Base-by-base conservation (phyloP, 37 sponge, comb jelly and placozoan species). In the Chondrilla cf. caribensis region DNA sequence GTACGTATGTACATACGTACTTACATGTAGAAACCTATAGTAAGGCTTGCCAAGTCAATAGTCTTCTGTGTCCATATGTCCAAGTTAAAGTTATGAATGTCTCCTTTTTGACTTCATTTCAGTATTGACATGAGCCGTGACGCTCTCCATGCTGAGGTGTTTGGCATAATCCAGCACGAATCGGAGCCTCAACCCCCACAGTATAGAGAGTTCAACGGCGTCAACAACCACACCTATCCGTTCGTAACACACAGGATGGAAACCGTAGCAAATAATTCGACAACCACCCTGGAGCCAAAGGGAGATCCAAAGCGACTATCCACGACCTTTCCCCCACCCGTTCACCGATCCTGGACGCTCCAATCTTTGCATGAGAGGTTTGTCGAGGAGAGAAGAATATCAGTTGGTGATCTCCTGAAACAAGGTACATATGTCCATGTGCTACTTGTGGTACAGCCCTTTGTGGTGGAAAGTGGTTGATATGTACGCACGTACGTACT, bases 351-450 rank as follows among this genome's bases (percentile, higher is more conserved):
- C 64, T 62, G 64, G 64, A 62, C 64, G 5, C 6, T 62, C 8
- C 64, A 64, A 8, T 60, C 90, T 6, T 73, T 89, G 58, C 83
- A 81, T 36, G 89, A 86, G 6, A 77, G 89, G 15, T 80, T 84
- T 60, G 89, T 89, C 2, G 82, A 86, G 31, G 29, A 83, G 31
- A 86, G 83, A 77, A 86, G 93, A 42, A 89, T 93, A 47, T 39
- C 86, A 18, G 79, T 93, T 24, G 89, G 87, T 37, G 65, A 64
- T 7, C 72, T 86, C 3, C 4, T 93, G 11, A 89, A 55, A 29
- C 89, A 93, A 84, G 93, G 93, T 79, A 58, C 54, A 58, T 79
- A 58, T 79, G 79, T 79, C 35, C 29, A 58, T 79, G 79, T 57
- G n/a, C n/a, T n/a, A n/a, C n/a, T n/a, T n/a, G n/a, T 47, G 6